Evolutionary conservation across 2,888 invertebrate species (phyloP), one percentile per base, ranked within the genome.

Genomic region (Erebia ligea): DNA sequence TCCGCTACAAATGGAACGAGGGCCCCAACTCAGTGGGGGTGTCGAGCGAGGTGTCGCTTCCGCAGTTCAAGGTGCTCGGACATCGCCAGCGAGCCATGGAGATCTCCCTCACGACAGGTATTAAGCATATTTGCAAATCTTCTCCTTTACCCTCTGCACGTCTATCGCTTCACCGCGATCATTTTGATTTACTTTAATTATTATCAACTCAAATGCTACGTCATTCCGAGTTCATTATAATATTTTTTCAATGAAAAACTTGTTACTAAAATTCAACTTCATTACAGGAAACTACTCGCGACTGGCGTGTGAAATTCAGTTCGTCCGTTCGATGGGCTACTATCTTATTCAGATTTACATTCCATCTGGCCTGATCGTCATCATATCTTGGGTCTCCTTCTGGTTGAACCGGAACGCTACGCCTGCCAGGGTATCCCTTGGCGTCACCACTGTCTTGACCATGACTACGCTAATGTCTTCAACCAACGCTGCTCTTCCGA

Each of bases 321-420:
- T 99, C 94, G 98, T 98, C 82, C 96, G 99, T 80, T 98, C 98
- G 84, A 98, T 99, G 98, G 99, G 99, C 87, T 99, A 99, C 95
- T 99, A 99, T 95, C 95, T 98, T 91, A 99, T 99, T 94, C 98
- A 98, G 95, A 98, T 98, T 94, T 98, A 98, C 94, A 98, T 98
- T 94, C 98, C 98, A 85, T 98, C 98, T 92, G 97, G 98, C 88
- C 95, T 98, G 93, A 98, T 98, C 91, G 98, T 98, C 90, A 98
- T 98, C 92, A 98, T 98, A 94, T 98, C 98, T 82, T 98, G 98
- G 98, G 98, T 98, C 86, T 98, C 97, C 85, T 98, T 98, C 94
- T 98, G 98, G 98, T 95, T 98, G 92, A 98, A 98, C 93, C 96
- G 98, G 85, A 98, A 98, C 90, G 98, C 98, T 81, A 98, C 98